These are phyloP conservation scores for Philaethria dido DNA, from an alignment of 2,888 invertebrate genomes.

Conservation along the genomic window DNA sequence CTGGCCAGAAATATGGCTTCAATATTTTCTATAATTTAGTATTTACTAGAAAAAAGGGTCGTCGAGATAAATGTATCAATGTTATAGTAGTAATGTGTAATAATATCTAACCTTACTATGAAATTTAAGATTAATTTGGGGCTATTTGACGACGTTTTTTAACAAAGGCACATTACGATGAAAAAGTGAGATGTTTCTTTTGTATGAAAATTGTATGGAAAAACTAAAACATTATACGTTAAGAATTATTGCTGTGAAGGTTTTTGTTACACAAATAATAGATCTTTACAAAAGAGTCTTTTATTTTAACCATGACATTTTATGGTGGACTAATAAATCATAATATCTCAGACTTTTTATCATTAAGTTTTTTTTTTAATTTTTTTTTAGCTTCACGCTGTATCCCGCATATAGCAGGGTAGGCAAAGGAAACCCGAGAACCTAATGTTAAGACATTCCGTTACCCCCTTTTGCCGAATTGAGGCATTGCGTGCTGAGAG, in stretches of 20 bases:
- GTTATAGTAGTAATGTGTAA: background rate
- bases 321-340: constrained; percentile 6
- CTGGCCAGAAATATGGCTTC: background rate
- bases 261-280: constrained; percentile 19
- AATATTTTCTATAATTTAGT: background rate
- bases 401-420: too few relatives aligned
- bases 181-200: constrained; percentile 23
- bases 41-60: background rate
- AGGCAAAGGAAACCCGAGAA: too few relatives aligned
- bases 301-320: constrained; percentile 9
- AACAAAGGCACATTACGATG: constrained; percentile 18
- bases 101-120: constrained; percentile 4
- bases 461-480: too few relatives aligned
- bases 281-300: background rate
- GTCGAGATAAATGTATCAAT: background rate
- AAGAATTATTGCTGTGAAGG: constrained; percentile 17
- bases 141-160: constrained; percentile 15
- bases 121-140: constrained; percentile 1
- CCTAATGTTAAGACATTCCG: too few relatives aligned
- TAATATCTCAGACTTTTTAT: background rate
- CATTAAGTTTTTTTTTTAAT: background rate
- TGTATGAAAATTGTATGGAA: constrained; percentile 18
- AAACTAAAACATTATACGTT: constrained; percentile 23
- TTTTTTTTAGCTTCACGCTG: background rate
- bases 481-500: too few relatives aligned